These are phyloP conservation scores for Lacanobia oleracea DNA, from an alignment of 2,888 invertebrate species.

Conservation along the genomic window DNA sequence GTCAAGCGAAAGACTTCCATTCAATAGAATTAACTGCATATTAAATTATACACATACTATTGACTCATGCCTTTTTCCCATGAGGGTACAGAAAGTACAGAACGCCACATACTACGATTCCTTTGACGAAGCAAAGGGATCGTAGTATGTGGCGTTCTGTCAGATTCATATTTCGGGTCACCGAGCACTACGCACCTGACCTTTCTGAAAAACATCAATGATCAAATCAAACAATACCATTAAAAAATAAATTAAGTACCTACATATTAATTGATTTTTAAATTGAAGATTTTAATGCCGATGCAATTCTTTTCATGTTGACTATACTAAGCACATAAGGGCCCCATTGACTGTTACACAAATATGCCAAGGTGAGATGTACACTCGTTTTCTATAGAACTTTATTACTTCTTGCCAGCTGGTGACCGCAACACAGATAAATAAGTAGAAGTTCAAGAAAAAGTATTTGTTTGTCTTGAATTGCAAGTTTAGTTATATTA, in stretches of 20 bases:
- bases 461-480: background rate
- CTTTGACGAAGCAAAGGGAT: too few species aligned
- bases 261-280: slow-evolving; percentile 16
- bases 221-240: background rate
- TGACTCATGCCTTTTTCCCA: too few species aligned
- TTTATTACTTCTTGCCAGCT: slow-evolving; percentile 41
- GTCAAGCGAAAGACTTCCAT: too few species aligned
- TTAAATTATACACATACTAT: too few species aligned
- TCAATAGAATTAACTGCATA: too few species aligned
- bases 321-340: slow-evolving; percentile 25
- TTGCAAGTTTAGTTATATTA: too few species aligned
- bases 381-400: slow-evolving; percentile 44
- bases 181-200: too few species aligned
- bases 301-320: slow-evolving; percentile 10
- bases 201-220: too few species aligned
- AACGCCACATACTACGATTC: too few species aligned
- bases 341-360: slow-evolving; percentile 32
- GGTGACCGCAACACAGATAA: slow-evolving; percentile 8
- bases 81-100: too few species aligned
- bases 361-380: slow-evolving; percentile 50
- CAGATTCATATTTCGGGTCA: too few species aligned
- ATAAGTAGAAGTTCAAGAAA: slow-evolving; percentile 3
- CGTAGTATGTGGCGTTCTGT: too few species aligned
- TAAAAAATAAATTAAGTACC: slow-evolving; percentile 28
- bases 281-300: background rate